These are phyloP conservation scores for Nothura maculosa DNA, from an alignment of 2,797 vertebrate species.

Conservation along the genomic window DNA sequence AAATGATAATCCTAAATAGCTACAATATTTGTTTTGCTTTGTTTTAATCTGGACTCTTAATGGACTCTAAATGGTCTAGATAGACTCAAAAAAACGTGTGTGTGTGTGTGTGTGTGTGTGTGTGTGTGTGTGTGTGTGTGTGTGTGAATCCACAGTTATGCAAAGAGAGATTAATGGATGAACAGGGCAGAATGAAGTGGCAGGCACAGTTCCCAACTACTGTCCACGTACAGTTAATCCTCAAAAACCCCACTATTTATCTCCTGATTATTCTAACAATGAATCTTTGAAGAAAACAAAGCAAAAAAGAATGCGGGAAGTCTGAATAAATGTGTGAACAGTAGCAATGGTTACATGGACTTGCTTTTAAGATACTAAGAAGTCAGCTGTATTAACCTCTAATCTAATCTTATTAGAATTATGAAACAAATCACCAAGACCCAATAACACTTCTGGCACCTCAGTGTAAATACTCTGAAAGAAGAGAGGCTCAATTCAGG, in stretches of 20 bases:
- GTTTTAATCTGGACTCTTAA: not conserved
- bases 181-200: not conserved
- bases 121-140: too few relatives aligned
- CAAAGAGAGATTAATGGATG: not conserved
- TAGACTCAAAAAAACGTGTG: not conserved
- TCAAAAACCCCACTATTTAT: not conserved
- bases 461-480: not conserved
- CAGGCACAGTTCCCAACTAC: not conserved
- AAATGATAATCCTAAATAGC: not conserved
- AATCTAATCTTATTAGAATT: not conserved
- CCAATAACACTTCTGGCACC: not conserved
- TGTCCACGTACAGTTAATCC: not conserved
- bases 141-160: not conserved
- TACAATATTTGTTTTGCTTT: not conserved
- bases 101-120: too few relatives aligned
- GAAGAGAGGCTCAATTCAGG: slow-evolving; percentile 1
- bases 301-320: not conserved
- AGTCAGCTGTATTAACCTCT: not conserved
- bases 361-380: not conserved
- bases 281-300: not conserved
- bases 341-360: not conserved
- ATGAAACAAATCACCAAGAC: not conserved
- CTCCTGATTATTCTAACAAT: not conserved
- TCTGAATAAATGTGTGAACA: not conserved
- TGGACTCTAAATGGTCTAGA: not conserved